Evolutionary conservation across 2,888 invertebrate species (phyloP).

Genomic region (Loripinus fragilis): DNA sequence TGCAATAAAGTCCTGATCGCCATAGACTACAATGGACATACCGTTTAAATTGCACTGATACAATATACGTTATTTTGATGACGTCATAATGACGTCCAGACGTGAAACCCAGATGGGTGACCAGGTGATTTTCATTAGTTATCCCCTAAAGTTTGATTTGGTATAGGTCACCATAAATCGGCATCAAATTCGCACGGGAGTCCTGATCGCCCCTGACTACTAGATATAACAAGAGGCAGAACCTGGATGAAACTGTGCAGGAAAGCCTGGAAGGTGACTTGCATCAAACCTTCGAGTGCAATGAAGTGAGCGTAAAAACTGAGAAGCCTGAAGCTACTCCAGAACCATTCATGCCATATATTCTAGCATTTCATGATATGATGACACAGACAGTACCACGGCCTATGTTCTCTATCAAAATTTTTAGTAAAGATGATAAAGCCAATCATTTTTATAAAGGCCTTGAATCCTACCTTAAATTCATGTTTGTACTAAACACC

Average conservation of each 20-base stretch:
- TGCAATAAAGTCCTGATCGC: no score
- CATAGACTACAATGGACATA: no score
- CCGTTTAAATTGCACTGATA: no score
- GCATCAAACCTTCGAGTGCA: not conserved
- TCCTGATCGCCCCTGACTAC: no score
- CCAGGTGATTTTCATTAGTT: no score
- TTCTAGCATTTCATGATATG: not conserved
- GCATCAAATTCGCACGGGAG: no score
- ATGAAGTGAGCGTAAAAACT: not conserved
- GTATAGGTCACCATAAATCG: no score
- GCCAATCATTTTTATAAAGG: slow-evolving; percentile 31
- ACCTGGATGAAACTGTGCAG: not conserved
- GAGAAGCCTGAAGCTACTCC: not conserved
- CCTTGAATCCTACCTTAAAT: slow-evolving; percentile 28
- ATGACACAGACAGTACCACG: no score
- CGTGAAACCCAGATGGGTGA: no score
- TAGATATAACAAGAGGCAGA: not conserved
- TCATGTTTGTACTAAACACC: not conserved
- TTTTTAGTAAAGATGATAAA: slow-evolving; percentile 29
- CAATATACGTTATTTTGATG: no score
- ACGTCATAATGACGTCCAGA: no score
- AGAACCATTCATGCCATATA: not conserved
- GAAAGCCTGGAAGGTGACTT: not conserved
- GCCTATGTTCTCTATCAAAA: slow-evolving; percentile 24
- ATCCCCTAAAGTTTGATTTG: no score